Evolutionary conservation across 1,140 invertebrate species (phyloP).

Genomic region (Centruroides sculpturatus): DNA sequence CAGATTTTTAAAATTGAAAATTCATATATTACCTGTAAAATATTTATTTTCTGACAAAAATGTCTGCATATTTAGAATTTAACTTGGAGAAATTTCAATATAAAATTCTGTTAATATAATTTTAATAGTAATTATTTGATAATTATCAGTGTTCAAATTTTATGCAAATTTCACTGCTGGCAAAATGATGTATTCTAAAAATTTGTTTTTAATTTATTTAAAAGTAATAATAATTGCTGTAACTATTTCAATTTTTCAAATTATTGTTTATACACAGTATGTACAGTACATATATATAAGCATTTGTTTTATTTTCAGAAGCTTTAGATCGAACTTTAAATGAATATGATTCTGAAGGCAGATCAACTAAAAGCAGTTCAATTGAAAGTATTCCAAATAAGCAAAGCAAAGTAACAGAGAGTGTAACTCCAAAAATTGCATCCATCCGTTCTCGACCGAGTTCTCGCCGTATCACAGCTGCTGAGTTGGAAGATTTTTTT

Average conservation of each 20-base stretch:
- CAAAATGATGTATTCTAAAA: too few relatives aligned
- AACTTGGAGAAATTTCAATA: too few relatives aligned
- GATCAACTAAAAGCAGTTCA: slow-evolving; percentile 18
- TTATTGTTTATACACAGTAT: not conserved
- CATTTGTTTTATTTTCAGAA: slow-evolving; percentile 8
- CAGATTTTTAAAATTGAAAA: too few relatives aligned
- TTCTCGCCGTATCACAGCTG: slow-evolving; percentile 70
- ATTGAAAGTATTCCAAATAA: slow-evolving; percentile 17
- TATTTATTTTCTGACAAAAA: too few relatives aligned
- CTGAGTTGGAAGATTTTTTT: slow-evolving; percentile 79
- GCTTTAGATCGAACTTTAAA: slow-evolving; percentile 9
- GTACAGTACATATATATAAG: too few relatives aligned
- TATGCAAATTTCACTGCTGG: too few relatives aligned
- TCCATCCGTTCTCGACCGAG: slow-evolving; percentile 72
- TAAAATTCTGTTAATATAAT: too few relatives aligned
- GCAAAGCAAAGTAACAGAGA: not conserved
- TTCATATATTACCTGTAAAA: too few relatives aligned
- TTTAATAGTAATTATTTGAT: too few relatives aligned
- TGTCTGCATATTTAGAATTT: too few relatives aligned
- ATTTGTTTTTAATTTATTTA: too few relatives aligned
- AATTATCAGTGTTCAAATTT: too few relatives aligned
- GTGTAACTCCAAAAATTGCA: slow-evolving; percentile 44
- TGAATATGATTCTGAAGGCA: slow-evolving; percentile 16
- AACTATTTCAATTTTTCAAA: not conserved
- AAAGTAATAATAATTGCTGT: not conserved